A percentile compares a stretch with the other conserved stretches of the same genome.
Evolutionary conservation across 2,113 vertebrate genomes (phyloP).

Genomic region (Noturus placidus): DNA sequence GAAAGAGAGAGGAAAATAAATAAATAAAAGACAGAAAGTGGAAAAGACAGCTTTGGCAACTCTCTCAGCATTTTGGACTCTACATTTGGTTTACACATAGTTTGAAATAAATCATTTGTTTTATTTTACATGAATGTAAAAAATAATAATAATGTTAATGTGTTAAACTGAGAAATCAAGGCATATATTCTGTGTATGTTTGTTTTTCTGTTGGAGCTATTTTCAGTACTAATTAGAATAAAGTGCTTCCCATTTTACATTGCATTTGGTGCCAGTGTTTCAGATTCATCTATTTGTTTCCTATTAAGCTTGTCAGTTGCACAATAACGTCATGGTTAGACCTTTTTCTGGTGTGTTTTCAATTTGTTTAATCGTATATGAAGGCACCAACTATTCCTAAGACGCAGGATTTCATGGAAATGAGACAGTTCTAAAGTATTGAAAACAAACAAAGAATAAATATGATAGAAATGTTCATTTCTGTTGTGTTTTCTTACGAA

Average conservation of each 20-base stretch:
- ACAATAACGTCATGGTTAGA: conserved; percentile 36
- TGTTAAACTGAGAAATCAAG: not conserved
- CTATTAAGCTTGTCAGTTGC: conserved; percentile 55
- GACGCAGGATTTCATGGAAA: not conserved
- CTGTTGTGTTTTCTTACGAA: not conserved
- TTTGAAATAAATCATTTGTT: not conserved
- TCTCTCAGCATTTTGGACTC: not conserved
- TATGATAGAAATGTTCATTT: not conserved
- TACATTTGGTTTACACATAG: not conserved
- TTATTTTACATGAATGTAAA: not conserved
- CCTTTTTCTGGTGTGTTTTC: not conserved
- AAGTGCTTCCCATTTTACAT: conserved; percentile 28
- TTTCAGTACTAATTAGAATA: conserved; percentile 43
- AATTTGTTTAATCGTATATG: not conserved
- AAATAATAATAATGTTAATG: too few relatives aligned
- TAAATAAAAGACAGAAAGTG: not conserved
- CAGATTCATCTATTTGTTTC: conserved; percentile 61
- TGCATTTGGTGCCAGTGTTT: conserved; percentile 48
- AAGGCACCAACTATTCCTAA: not conserved
- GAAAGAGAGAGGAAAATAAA: not conserved
- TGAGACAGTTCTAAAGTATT: not conserved
- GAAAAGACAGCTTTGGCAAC: not conserved
- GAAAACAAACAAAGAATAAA: not conserved
- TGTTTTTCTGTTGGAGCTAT: conserved; percentile 30
- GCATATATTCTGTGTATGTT: not conserved